phyloP scores from a whole-genome alignment of 2,888 invertebrate genomes.

The Eupithecia centaureata region DNA sequence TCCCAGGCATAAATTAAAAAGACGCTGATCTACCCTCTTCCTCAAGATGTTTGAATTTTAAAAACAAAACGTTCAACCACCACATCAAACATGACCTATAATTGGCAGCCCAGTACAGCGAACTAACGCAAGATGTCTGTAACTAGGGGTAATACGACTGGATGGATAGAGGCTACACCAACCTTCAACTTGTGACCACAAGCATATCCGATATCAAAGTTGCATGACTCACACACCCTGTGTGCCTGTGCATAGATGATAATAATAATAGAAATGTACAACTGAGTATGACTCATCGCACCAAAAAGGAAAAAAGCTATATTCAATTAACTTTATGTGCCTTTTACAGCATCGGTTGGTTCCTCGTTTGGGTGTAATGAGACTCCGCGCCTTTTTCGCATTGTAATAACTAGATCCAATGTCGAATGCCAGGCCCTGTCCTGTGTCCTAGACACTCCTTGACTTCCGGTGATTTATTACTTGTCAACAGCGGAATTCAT shows the following conservation, averaged over 20 bases:
- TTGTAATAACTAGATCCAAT: conserved; percentile 29
- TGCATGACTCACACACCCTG: conserved; percentile 9
- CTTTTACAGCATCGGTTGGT: conserved; percentile 31
- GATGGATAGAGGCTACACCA: not conserved
- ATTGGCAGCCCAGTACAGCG: not conserved
- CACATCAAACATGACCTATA: not conserved
- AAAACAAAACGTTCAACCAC: not conserved
- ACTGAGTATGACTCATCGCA: conserved; percentile 17
- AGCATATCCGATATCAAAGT: conserved; percentile 17
- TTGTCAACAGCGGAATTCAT: conserved; percentile 4
- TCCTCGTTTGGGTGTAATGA: conserved; percentile 37
- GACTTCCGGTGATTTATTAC: conserved; percentile 16
- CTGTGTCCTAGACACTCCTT: conserved; percentile 42
- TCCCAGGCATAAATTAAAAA: no score
- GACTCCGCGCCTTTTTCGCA: conserved; percentile 36
- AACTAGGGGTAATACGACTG: not conserved
- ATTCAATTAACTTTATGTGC: conserved; percentile 30
- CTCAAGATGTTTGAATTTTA: not conserved
- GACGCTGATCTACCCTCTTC: no score
- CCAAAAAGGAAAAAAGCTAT: conserved; percentile 32
- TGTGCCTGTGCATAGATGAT: no score
- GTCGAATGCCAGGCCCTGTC: conserved; percentile 36
- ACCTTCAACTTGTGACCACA: conserved; percentile 12
- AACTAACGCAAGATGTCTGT: not conserved
- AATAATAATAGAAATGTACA: conserved; percentile 1